phyloP scores from a whole-genome alignment of 2,797 vertebrate genomes.

The Scarus forsteni region DNA sequence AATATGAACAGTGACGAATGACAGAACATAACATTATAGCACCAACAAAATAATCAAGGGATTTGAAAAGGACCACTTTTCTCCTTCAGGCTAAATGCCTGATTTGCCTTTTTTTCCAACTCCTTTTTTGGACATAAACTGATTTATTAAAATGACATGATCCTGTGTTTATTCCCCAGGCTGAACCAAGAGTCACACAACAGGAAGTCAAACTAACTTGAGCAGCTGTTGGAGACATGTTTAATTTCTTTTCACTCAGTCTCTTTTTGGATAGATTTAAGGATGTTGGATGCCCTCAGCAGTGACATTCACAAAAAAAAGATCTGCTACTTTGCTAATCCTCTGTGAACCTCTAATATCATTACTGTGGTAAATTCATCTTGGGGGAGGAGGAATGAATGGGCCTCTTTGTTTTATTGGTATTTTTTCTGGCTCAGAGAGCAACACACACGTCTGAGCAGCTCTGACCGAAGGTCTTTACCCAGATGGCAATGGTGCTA shows the following conservation, averaged over 20 bases:
- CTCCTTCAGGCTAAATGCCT: background rate
- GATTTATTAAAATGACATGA: conserved; percentile 22
- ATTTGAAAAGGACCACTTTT: too few species aligned
- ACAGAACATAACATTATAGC: conserved; percentile 35
- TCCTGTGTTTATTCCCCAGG: conserved; percentile 24
- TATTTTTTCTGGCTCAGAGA: conserved; percentile 85
- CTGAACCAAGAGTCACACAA: conserved; percentile 51
- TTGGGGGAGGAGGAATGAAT: conserved; percentile 78
- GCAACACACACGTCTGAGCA: conserved; percentile 72
- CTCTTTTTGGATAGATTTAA: conserved; percentile 72
- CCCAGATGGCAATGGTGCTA: conserved; percentile 81
- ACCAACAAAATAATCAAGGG: background rate
- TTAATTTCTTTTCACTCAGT: conserved; percentile 60
- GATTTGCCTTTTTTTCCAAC: background rate
- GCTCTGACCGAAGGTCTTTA: conserved; percentile 81
- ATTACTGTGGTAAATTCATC: conserved; percentile 81
- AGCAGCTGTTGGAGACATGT: conserved; percentile 52
- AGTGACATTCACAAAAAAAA: conserved; percentile 68
- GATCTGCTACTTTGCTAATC: conserved; percentile 73
- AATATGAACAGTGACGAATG: conserved; percentile 25
- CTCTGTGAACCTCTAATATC: conserved; percentile 81
- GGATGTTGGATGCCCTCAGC: conserved; percentile 71
- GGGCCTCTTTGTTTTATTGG: conserved; percentile 84
- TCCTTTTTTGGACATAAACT: conserved; percentile 5
- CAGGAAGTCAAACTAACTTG: conserved; percentile 39